Base-by-base conservation (phyloP, 2,888 invertebrate genomes). In the Melanostoma mellinum region DNA sequence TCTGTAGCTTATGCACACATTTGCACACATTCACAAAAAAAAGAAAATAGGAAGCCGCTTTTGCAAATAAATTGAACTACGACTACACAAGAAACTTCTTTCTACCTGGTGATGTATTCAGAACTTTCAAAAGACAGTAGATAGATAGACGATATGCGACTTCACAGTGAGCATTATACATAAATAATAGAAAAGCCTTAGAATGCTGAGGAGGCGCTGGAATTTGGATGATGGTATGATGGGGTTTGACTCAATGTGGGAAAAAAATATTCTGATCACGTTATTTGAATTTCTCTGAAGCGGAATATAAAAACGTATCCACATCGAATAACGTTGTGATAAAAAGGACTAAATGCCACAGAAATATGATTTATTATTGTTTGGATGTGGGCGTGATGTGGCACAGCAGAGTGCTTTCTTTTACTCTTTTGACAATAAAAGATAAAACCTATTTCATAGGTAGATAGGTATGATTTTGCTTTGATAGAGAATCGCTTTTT, bases 341-440 rank as follows among this genome's bases (percentile, higher is more conserved):
- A 76, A 76, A 60, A 69, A 69, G 69, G 69, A 50, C 76, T 76
- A 46, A 56, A 61, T 56, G 69, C 75, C 48, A 50, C 69, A 56
- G 56, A 76, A 69, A 69, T 69, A 69, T 76, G 76, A 76, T 76
- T 76, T 76, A 76, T 76, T 76, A 69, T 63, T 76, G 76, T 69
- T 76, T 61, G 55, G 44, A 46, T 75, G 53, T 67, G 68, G 53
- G 75, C 75, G 67, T 60, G 53, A 60, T 60, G 60, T 75, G 75
- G 44, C 60, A 68, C 55, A 32, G 63, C 53, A 3, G 60, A 60
- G 60, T 6, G 32, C 20, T 33, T 42, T 60, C 58, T 4, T 35
- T 20, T 20, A 20, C 20, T 20, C 20, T 20, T 20, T 20, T 20
- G 20, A 20, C 20, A 20, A 20, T 20, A 20, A 20, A 20, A 20